Evolutionary conservation across 2,888 invertebrate species (phyloP), one percentile per base, ranked within the genome.

Genomic region (Keiferia lycopersicella): DNA sequence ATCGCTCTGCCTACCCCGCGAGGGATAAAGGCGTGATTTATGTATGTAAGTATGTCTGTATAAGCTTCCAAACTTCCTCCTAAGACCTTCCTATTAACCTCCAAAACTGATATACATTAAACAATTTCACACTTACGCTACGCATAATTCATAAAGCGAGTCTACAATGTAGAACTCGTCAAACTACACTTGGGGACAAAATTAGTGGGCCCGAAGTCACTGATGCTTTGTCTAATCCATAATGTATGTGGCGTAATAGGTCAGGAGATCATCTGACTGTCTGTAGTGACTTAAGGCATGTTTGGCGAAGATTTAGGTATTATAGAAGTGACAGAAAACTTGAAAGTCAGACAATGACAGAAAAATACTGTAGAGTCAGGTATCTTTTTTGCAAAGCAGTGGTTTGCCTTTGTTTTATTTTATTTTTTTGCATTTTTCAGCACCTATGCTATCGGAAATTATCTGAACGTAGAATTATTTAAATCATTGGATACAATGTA

Each of bases 161-260:
- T 45, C 16, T 7, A 45, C 45, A 45, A 45, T 45, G 16, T 45
- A 45, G 20, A 58, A 58, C 58, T 59, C 57, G 58, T 63, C 63
- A 63, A 63, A 63, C 45, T 63, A 64, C 53, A 61, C 53, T 64
- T 16, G 51, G n/a, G 41, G 64, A 64, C 64, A 64, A 60, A 60
- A 64, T 60, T 39, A 64, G 20, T 20, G 59, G 58, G 12, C 59
- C 14, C 38, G 18, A 16, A 45, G 60, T 26, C 38, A 39, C 12
- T 61, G 61, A 53, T 48, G 22, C 30, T 56, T n/a, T 12, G 16
- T 26, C 39, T 59, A 61, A 65, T 65, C 62, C 57, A 62, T 65
- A 65, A 65, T 65, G 62, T 57, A 65, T 59, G 58, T 22, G 16
- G 22, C 14, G 65, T 62, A 59, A 61, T 61, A 65, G 62, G 57